Evolutionary conservation across 1,140 invertebrate genomes (phyloP).

Genomic region (Leptopilina boulardi): DNA sequence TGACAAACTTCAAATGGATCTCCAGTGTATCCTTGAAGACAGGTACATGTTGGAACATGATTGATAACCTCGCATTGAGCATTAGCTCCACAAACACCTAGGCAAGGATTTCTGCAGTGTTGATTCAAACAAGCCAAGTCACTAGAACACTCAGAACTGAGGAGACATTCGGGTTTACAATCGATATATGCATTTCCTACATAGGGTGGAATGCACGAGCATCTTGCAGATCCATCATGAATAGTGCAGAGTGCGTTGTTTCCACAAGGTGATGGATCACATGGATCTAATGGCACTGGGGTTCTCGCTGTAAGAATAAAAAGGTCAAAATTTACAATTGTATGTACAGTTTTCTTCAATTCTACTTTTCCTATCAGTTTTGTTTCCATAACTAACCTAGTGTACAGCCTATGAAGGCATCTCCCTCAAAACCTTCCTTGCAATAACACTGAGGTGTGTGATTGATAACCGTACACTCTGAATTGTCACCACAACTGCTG

Average conservation of each 20-base stretch:
- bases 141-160: slow-evolving; percentile 87
- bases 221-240: slow-evolving; percentile 82
- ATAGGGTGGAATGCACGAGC: slow-evolving; percentile 90
- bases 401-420: slow-evolving; percentile 88
- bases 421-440: slow-evolving; percentile 84
- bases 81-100: slow-evolving; percentile 88
- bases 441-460: slow-evolving; percentile 90
- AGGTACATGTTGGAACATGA: slow-evolving; percentile 88
- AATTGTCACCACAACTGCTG: slow-evolving; percentile 86
- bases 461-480: slow-evolving; percentile 87
- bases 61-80: slow-evolving; percentile 88
- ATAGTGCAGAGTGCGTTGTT: slow-evolving; percentile 86
- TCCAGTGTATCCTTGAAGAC: slow-evolving; percentile 84
- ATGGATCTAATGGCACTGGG: slow-evolving; percentile 79
- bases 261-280: slow-evolving; percentile 88
- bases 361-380: no score
- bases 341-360: no score
- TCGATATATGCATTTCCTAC: slow-evolving; percentile 88
- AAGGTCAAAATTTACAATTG: background rate
- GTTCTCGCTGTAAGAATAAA: slow-evolving; percentile 58
- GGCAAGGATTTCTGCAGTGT: slow-evolving; percentile 90
- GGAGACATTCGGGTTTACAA: slow-evolving; percentile 87
- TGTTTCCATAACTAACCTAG: slow-evolving; percentile 48
- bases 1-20: slow-evolving; percentile 90
- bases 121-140: slow-evolving; percentile 89